Conservation (phyloP, 2,113 vertebrate species). For the Pagrus major region DNA sequence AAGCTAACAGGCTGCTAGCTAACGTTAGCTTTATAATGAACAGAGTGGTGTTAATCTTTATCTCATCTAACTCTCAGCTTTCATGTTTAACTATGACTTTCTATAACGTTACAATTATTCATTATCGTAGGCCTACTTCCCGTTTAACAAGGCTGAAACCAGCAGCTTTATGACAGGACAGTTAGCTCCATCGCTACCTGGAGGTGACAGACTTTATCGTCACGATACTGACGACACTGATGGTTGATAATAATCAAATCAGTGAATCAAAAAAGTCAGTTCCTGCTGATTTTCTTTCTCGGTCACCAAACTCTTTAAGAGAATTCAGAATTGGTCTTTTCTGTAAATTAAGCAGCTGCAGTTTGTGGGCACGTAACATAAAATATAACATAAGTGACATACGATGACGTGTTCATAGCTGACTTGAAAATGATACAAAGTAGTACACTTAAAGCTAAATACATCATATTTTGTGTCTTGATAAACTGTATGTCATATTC, state of each 20-base stretch:
- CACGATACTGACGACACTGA: too few species aligned
- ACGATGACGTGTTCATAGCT: neutral
- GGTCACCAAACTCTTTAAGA: neutral
- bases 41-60: too few species aligned
- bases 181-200: neutral
- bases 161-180: slow-evolving; percentile 60
- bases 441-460: slow-evolving; percentile 26
- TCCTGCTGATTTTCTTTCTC: slow-evolving; percentile 32
- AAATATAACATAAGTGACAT: neutral
- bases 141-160: slow-evolving; percentile 56
- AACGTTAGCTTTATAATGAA: too few species aligned
- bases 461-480: slow-evolving; percentile 18
- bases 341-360: neutral
- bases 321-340: neutral
- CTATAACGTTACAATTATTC: too few species aligned
- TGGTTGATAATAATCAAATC: too few species aligned
- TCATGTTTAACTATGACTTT: too few species aligned
- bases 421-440: slow-evolving; percentile 6
- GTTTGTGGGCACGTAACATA: neutral
- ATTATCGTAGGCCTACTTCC: too few species aligned
- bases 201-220: neutral
- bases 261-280: slow-evolving; percentile 26
- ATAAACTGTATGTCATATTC: slow-evolving; percentile 20
- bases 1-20: too few species aligned
- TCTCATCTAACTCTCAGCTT: too few species aligned